Conservation (phyloP, 2,113 vertebrate genomes). For the Phalacrocorax aristotelis region DNA sequence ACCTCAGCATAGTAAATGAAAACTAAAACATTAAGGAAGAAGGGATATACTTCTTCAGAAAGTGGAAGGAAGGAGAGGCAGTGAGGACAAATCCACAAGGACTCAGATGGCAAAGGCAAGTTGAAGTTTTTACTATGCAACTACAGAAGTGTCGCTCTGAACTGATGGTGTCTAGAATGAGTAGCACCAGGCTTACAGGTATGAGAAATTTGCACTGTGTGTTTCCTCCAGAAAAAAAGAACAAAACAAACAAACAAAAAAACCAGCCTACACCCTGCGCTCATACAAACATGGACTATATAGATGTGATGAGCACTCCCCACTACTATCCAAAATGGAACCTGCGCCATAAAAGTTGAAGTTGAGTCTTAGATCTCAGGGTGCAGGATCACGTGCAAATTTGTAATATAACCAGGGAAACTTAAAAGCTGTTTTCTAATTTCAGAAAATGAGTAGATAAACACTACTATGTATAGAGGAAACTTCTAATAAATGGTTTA, state of each 20-base stretch:
- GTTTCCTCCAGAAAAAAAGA: background rate
- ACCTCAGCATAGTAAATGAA: background rate
- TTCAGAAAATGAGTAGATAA: background rate
- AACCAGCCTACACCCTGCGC: background rate
- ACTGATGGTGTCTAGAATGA: background rate
- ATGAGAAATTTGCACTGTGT: background rate
- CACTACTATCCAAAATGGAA: background rate
- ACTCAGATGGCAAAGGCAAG: background rate
- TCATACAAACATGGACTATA: background rate
- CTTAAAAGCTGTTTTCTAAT: background rate
- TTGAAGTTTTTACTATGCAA: background rate
- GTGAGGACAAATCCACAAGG: background rate
- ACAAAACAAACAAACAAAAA: no score
- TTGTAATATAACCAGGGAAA: background rate
- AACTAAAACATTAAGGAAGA: background rate
- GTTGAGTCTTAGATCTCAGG: background rate
- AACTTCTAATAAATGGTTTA: background rate
- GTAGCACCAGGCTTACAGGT: background rate
- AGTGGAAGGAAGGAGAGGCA: background rate
- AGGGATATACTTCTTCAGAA: background rate
- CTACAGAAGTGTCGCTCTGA: background rate
- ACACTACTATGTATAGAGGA: background rate
- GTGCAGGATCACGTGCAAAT: background rate
- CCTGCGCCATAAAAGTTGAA: background rate
- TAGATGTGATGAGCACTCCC: background rate